These are phyloP conservation scores for Platygyra sinensis DNA, from an alignment of 64 coral and sea anemone species.

Conservation along the genomic window DNA sequence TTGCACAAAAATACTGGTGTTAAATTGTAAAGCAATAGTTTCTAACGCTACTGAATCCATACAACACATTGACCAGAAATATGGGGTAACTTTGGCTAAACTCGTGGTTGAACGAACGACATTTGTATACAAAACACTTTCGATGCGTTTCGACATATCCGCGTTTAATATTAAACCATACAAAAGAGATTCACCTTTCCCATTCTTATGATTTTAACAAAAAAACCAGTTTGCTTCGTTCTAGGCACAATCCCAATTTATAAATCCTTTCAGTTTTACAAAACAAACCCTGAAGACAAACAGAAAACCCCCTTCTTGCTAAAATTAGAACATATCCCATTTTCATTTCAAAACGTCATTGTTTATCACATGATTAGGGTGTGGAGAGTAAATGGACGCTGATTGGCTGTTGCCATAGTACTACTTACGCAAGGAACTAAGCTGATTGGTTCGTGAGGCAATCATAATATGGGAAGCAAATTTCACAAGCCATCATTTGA, in stretches of 20 bases:
- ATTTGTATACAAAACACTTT: constrained; percentile 57
- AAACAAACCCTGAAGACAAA: background rate
- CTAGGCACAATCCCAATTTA: background rate
- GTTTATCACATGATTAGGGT: constrained; percentile 55
- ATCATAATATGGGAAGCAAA: constrained; percentile 23
- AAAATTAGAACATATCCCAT: constrained; percentile 42
- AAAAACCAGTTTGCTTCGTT: background rate
- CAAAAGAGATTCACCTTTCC: constrained; percentile 25
- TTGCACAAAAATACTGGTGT: background rate
- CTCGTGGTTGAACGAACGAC: constrained; percentile 55
- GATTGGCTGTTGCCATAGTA: constrained; percentile 85
- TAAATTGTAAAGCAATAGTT: background rate
- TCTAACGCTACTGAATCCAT: background rate
- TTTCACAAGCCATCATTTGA: background rate
- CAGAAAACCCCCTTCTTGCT: constrained; percentile 24
- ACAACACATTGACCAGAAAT: constrained; percentile 1
- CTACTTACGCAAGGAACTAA: constrained; percentile 39
- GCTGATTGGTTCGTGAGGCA: constrained; percentile 56
- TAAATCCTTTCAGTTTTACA: constrained; percentile 4
- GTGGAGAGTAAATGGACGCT: constrained; percentile 30
- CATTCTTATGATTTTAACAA: constrained; percentile 8
- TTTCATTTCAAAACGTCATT: constrained; percentile 40
- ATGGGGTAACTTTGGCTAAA: background rate
- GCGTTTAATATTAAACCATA: background rate
- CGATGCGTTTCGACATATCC: background rate